Percentiles rank a stretch among this genome's conserved stretches.
Evolutionary conservation across 2,797 vertebrate genomes (phyloP).

Genomic region (Botia kubotai): DNA sequence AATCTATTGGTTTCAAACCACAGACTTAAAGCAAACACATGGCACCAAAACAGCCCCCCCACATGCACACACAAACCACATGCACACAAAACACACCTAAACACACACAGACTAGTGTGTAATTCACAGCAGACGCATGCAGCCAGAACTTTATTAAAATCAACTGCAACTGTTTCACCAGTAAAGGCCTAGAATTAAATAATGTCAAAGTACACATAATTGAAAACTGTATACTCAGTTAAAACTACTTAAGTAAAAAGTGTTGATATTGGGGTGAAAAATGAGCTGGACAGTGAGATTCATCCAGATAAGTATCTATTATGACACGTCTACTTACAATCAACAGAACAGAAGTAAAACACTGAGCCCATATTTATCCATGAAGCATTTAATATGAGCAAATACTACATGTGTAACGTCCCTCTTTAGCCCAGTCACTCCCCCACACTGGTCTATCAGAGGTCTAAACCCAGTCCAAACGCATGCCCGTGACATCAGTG

Average conservation of each 20-base stretch:
- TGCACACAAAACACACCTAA: background rate
- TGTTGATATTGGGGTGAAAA: background rate
- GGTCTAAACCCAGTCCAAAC: slow-evolving; percentile 58
- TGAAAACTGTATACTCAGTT: no score
- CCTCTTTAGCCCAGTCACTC: slow-evolving; percentile 14
- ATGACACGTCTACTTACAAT: background rate
- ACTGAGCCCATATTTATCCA: background rate
- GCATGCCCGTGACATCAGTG: slow-evolving; percentile 72
- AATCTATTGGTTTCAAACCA: slow-evolving; percentile 70
- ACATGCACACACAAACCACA: background rate
- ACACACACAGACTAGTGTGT: background rate
- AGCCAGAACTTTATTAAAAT: background rate
- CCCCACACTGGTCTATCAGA: slow-evolving; percentile 58
- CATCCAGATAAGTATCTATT: background rate
- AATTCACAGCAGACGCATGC: background rate
- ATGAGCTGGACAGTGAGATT: background rate
- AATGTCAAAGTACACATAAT: no score
- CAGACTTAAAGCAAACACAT: slow-evolving; percentile 71
- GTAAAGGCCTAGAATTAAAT: background rate
- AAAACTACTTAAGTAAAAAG: background rate
- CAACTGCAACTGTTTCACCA: background rate
- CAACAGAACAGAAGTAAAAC: background rate
- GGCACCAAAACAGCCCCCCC: slow-evolving; percentile 46
- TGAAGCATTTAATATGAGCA: background rate
- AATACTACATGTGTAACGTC: background rate